A percentile compares a stretch with the other conserved stretches of the same genome.
Conservation (phyloP, 2,113 vertebrate genomes). For the Alces alces region DNA sequence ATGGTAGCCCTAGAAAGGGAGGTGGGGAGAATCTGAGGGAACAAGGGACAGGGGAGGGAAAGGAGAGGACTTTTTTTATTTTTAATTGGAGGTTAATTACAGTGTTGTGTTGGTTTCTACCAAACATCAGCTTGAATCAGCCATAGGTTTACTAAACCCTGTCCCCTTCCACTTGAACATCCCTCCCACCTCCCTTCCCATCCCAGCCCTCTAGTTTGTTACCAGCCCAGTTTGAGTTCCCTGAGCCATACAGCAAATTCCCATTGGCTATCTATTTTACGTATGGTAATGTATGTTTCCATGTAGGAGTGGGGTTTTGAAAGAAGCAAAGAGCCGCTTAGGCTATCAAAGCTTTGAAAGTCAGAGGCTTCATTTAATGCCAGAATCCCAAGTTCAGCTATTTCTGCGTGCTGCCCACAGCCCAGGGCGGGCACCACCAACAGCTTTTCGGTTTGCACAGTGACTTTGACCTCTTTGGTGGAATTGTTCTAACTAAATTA, state of each 20-base stretch:
- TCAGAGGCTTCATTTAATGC: not conserved
- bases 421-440: fast-evolving
- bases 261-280: not conserved
- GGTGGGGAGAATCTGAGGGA: fast-evolving
- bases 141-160: not conserved
- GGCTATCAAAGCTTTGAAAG: not conserved
- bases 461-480: not conserved
- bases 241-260: not conserved
- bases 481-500: not conserved
- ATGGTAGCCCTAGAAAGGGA: not conserved
- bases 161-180: not conserved
- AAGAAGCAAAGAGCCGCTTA: not conserved
- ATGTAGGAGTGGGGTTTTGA: not conserved
- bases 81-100: not conserved
- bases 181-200: not conserved
- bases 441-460: not conserved
- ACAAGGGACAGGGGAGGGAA: not conserved
- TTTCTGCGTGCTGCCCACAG: not conserved
- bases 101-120: not conserved
- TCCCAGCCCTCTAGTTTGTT: not conserved
- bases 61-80: not conserved
- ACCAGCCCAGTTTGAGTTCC: not conserved
- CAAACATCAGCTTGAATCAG: not conserved
- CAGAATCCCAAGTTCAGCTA: not conserved
- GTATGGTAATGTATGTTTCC: not conserved